Evolutionary conservation across 2,113 vertebrate species (phyloP).

Genomic region (Dicentrarchus labrax): DNA sequence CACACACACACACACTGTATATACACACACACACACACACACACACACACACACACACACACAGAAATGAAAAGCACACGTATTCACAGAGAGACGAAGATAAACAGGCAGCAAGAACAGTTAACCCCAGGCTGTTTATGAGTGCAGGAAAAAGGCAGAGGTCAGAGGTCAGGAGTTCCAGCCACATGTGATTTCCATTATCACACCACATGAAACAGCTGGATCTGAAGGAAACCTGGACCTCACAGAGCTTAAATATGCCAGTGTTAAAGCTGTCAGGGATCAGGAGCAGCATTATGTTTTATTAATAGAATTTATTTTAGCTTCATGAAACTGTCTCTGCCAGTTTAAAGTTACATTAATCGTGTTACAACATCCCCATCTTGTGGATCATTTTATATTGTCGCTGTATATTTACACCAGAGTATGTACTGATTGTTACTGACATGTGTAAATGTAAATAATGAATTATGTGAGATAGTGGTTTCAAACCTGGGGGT

Average conservation of each 20-base stretch:
- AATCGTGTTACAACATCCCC: slow-evolving; percentile 40
- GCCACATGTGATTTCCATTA: slow-evolving; percentile 57
- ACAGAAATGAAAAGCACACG: slow-evolving; percentile 4
- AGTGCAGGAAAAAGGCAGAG: slow-evolving; percentile 51
- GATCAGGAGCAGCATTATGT: slow-evolving; percentile 16
- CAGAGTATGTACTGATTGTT: background rate
- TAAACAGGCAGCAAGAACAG: slow-evolving; percentile 35
- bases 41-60: background rate
- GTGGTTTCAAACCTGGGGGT: too few species aligned
- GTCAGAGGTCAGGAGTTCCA: slow-evolving; percentile 49
- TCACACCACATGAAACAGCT: slow-evolving; percentile 41
- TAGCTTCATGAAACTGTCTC: slow-evolving; percentile 1
- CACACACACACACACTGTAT: too few species aligned
- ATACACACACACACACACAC: background rate
- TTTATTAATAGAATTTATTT: slow-evolving; percentile 7
- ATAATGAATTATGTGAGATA: too few species aligned
- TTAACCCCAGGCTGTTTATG: slow-evolving; percentile 42
- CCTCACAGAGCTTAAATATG: slow-evolving; percentile 38
- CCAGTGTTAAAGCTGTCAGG: slow-evolving; percentile 3
- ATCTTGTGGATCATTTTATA: slow-evolving; percentile 60
- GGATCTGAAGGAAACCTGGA: slow-evolving; percentile 35
- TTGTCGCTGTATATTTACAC: too few species aligned
- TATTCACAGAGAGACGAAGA: slow-evolving; percentile 17
- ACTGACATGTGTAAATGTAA: too few species aligned
- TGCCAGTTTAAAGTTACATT: background rate